phyloP scores from a whole-genome alignment of 2,888 invertebrate species.

The Heliconius sara region DNA sequence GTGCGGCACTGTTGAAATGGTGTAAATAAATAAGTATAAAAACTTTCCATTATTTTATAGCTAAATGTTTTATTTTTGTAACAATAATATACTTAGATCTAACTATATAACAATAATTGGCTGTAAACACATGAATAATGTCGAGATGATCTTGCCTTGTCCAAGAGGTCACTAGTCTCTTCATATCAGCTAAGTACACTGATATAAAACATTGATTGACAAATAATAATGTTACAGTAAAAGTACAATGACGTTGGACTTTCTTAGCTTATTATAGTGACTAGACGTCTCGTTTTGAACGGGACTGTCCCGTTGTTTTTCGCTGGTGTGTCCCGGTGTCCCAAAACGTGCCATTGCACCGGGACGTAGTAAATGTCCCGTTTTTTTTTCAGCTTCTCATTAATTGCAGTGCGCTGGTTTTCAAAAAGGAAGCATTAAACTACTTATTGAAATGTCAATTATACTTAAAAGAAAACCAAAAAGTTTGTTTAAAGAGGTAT shows the following conservation, averaged over 20 bases:
- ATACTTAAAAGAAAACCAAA: too few species aligned
- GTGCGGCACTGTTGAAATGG: neutral
- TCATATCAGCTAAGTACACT: neutral
- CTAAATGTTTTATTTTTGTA: neutral
- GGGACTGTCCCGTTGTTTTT: too few species aligned
- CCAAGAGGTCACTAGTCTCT: neutral
- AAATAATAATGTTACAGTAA: neutral
- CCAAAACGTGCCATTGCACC: too few species aligned
- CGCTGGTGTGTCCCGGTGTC: too few species aligned
- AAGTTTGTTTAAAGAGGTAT: too few species aligned
- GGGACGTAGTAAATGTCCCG: too few species aligned
- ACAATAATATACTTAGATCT: neutral
- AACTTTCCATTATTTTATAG: neutral
- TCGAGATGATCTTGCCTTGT: neutral
- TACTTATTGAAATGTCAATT: too few species aligned
- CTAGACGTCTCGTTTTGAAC: too few species aligned
- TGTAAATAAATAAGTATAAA: neutral
- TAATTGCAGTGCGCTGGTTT: too few species aligned
- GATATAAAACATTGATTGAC: neutral
- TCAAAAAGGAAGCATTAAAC: too few species aligned
- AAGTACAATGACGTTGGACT: neutral
- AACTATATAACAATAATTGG: too few species aligned
- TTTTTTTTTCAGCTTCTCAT: too few species aligned
- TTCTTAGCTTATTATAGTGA: neutral
- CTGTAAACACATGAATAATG: neutral